A percentile compares a stretch with the other conserved stretches of the same genome.
Evolutionary conservation across 2,888 invertebrate genomes (phyloP).

Genomic region (Epinotia demarniana): DNA sequence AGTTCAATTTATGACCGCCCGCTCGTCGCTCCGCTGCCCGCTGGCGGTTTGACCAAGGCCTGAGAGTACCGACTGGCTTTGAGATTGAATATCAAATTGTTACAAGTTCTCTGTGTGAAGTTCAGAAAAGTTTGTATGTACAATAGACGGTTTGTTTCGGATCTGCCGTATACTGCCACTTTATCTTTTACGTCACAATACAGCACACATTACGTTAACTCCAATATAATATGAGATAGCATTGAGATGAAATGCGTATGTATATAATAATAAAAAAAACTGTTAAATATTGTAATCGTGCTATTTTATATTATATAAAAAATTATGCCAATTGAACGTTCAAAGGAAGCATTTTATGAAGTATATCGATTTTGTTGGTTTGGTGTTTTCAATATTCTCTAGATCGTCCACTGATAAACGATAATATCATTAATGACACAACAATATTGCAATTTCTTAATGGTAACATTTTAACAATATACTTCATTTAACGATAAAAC

Average conservation of each 20-base stretch:
- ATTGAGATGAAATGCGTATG: conserved; percentile 36
- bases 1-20: too few relatives aligned
- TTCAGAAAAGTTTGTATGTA: conserved; percentile 3
- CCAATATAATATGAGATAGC: conserved; percentile 43
- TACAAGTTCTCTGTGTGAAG: not conserved
- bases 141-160: not conserved
- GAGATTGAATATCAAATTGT: too few relatives aligned
- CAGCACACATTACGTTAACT: conserved; percentile 36
- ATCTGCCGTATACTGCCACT: conserved; percentile 38
- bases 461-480: too few relatives aligned
- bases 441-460: not conserved
- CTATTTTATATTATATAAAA: conserved; percentile 43
- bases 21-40: too few relatives aligned
- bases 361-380: conserved; percentile 13
- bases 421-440: not conserved
- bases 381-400: conserved; percentile 18
- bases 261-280: conserved; percentile 37
- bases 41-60: too few relatives aligned
- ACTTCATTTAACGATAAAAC: too few relatives aligned
- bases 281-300: conserved; percentile 41
- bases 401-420: conserved; percentile 12
- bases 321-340: conserved; percentile 32
- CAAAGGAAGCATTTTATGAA: conserved; percentile 30
- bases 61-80: too few relatives aligned
- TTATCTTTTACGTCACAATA: conserved; percentile 29